Conservation (phyloP, 2,113 vertebrate species). For the Neogobius melanostomus region DNA sequence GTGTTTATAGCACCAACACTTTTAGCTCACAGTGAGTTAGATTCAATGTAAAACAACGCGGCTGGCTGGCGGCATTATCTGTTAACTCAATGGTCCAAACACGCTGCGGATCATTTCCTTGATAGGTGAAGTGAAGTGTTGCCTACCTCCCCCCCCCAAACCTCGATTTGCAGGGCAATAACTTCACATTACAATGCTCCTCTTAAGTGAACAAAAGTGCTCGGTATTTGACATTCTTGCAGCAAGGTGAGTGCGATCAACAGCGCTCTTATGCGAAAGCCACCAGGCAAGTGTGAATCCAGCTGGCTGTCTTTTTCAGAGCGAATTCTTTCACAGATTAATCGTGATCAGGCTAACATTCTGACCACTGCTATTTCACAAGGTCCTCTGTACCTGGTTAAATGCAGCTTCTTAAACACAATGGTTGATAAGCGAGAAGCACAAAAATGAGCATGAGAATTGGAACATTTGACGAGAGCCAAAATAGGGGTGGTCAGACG, state of each 20-base stretch:
- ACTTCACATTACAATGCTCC: slow-evolving; percentile 11
- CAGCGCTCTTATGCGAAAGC: slow-evolving; percentile 2
- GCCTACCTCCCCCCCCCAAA: slow-evolving; percentile 30
- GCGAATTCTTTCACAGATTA: slow-evolving; percentile 3
- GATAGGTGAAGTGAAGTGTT: slow-evolving; percentile 39
- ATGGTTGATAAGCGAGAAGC: too few species aligned
- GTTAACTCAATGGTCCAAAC: slow-evolving; percentile 40
- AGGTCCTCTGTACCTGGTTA: too few species aligned
- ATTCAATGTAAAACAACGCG: slow-evolving; percentile 13
- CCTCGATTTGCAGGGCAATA: slow-evolving; percentile 11
- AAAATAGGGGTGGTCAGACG: too few species aligned
- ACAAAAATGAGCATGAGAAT: too few species aligned
- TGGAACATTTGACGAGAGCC: too few species aligned
- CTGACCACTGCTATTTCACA: too few species aligned
- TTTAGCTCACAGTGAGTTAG: neutral
- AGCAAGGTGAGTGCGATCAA: slow-evolving; percentile 14
- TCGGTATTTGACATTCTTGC: slow-evolving; percentile 10
- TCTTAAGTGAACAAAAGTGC: slow-evolving; percentile 15
- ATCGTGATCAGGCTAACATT: too few species aligned
- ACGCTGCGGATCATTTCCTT: slow-evolving; percentile 35
- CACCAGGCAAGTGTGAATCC: slow-evolving; percentile 2
- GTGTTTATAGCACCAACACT: neutral
- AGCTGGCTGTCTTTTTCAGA: neutral
- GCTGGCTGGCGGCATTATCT: slow-evolving; percentile 12
- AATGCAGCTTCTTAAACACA: too few species aligned